Conservation (phyloP, 2,888 invertebrate genomes). For the Drosophila mayaguana region DNA sequence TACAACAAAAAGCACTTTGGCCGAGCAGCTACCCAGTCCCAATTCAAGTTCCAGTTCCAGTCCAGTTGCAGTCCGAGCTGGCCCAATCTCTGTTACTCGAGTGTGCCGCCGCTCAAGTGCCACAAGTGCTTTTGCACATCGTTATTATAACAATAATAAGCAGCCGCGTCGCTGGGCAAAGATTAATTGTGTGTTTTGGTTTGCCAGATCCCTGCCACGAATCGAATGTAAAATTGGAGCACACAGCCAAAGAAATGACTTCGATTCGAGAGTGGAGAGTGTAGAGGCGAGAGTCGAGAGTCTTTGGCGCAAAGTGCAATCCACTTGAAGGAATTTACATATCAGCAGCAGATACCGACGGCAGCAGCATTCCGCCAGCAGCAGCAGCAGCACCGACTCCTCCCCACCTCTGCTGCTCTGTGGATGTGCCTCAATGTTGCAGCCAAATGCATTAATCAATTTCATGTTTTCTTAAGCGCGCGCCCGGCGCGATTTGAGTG, state of each 20-base stretch:
- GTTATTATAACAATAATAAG: conserved; percentile 84
- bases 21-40: conserved; percentile 27
- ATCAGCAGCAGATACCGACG: conserved; percentile 75
- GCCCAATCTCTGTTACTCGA: conserved; percentile 45
- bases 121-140: conserved; percentile 84
- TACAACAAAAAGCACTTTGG: conserved; percentile 76
- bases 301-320: conserved; percentile 79
- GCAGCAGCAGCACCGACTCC: conserved; percentile 31
- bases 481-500: conserved; percentile 77
- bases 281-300: conserved; percentile 51
- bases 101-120: conserved; percentile 71
- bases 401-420: conserved; percentile 47
- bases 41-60: conserved; percentile 39
- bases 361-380: conserved; percentile 45
- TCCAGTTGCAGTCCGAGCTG: conserved; percentile 21
- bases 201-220: conserved; percentile 53
- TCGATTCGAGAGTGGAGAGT: conserved; percentile 35
- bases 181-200: conserved; percentile 81
- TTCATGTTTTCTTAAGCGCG: conserved; percentile 82
- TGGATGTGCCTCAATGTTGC: conserved; percentile 61
- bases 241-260: conserved; percentile 54
- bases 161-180: conserved; percentile 68
- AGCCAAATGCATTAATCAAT: conserved; percentile 81
- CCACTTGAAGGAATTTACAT: conserved; percentile 82
- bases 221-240: conserved; percentile 69